Evolutionary conservation across 2,797 vertebrate genomes (phyloP).

Genomic region (Molossus molossus): DNA sequence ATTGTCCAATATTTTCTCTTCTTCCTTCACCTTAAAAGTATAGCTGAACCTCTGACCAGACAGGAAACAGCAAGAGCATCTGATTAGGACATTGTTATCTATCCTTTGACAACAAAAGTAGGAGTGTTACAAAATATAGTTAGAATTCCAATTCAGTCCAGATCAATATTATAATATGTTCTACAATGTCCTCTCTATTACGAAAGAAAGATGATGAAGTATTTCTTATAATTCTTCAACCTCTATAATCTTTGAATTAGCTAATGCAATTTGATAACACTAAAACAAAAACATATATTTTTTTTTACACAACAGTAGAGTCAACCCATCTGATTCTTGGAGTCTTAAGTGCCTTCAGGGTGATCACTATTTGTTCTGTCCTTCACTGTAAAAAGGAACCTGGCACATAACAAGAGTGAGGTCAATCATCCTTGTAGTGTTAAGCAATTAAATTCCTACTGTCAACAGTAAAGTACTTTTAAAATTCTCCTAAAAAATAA

Average conservation of each 20-base stretch:
- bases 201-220: slow-evolving; percentile 65
- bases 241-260: slow-evolving; percentile 74
- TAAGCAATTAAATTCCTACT: slow-evolving; percentile 74
- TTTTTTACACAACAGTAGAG: slow-evolving; percentile 66
- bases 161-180: background rate
- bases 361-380: background rate
- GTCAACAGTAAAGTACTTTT: slow-evolving; percentile 14
- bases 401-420: slow-evolving; percentile 52
- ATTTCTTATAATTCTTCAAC: slow-evolving; percentile 74
- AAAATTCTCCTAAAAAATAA: slow-evolving; percentile 69
- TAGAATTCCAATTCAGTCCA: background rate
- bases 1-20: background rate
- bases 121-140: background rate
- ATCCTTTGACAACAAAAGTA: background rate
- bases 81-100: background rate
- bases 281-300: slow-evolving; percentile 66
- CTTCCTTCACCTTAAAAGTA: slow-evolving; percentile 62
- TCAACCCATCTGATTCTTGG: slow-evolving; percentile 66
- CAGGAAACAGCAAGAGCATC: background rate
- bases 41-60: background rate
- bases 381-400: background rate
- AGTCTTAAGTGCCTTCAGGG: slow-evolving; percentile 12
- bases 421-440: slow-evolving; percentile 52
- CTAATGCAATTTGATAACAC: slow-evolving; percentile 73
- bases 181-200: background rate